Percentiles rank a stretch among this genome's conserved stretches.
phyloP scores from a whole-genome alignment of 2,888 invertebrate genomes.

The Trissolcus brochymenae region DNA sequence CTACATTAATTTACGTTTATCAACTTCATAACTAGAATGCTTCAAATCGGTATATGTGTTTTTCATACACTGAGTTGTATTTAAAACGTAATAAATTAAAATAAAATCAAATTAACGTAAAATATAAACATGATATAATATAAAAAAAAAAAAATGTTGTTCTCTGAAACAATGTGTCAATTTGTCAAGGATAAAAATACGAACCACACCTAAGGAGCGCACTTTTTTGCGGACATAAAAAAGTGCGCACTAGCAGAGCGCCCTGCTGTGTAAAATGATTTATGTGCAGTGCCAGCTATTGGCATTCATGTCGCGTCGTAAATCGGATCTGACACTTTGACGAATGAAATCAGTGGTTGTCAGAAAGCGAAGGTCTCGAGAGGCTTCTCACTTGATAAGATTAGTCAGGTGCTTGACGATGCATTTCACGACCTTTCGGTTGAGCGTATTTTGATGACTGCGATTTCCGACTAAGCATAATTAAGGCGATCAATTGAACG shows the following conservation, averaged over 20 bases:
- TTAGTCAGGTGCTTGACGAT: slow-evolving; percentile 46
- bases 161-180: slow-evolving; percentile 15
- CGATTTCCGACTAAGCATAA: slow-evolving; percentile 33
- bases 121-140: too few relatives aligned
- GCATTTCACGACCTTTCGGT: slow-evolving; percentile 4
- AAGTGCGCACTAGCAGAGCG: slow-evolving; percentile 29
- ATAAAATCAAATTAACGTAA: too few relatives aligned
- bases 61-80: too few relatives aligned
- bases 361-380: slow-evolving; percentile 52
- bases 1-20: too few relatives aligned
- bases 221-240: slow-evolving; percentile 42
- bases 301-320: slow-evolving; percentile 68
- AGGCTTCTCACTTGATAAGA: slow-evolving; percentile 35
- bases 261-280: slow-evolving; percentile 62
- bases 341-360: slow-evolving; percentile 71
- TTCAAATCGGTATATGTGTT: too few relatives aligned
- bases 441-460: slow-evolving; percentile 19
- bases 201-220: slow-evolving; percentile 58
- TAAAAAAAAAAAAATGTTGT: slow-evolving; percentile 4
- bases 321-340: slow-evolving; percentile 67
- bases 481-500: slow-evolving; percentile 23
- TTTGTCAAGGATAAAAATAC: slow-evolving; percentile 29
- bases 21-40: too few relatives aligned
- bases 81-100: too few relatives aligned
- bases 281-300: slow-evolving; percentile 64